Percentiles rank a stretch among this genome's conserved stretches.
These are phyloP conservation scores for Prosapia bicincta DNA, from an alignment of 2,888 invertebrate genomes.

Conservation along the genomic window DNA sequence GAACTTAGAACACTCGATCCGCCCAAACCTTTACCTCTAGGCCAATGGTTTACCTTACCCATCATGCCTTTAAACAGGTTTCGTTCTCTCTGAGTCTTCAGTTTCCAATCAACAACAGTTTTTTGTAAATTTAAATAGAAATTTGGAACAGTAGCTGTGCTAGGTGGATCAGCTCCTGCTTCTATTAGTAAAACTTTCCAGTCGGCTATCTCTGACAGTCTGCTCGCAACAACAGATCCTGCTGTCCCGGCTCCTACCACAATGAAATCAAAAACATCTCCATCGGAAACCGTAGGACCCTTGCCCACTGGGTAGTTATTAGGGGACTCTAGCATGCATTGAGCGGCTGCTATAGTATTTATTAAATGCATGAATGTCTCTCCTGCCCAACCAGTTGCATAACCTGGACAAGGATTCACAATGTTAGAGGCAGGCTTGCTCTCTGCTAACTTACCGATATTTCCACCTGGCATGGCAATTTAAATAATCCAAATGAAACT, in stretches of 20 bases:
- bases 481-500: no score
- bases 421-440: background rate
- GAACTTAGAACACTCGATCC: constrained; percentile 62
- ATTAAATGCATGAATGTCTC: constrained; percentile 56
- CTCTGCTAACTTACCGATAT: background rate
- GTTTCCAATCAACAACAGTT: constrained; percentile 49
- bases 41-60: constrained; percentile 50
- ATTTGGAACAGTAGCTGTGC: constrained; percentile 49
- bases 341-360: constrained; percentile 57
- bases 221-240: constrained; percentile 52
- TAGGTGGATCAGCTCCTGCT: constrained; percentile 52
- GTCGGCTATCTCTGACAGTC: constrained; percentile 49
- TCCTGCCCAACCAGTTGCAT: constrained; percentile 45
- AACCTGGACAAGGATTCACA: constrained; percentile 35
- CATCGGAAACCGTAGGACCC: constrained; percentile 37
- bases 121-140: constrained; percentile 38
- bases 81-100: constrained; percentile 49
- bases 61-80: constrained; percentile 45
- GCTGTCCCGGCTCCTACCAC: constrained; percentile 48
- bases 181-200: constrained; percentile 54
- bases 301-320: constrained; percentile 53
- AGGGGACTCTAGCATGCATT: constrained; percentile 55
- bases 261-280: constrained; percentile 44
- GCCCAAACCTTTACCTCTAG: constrained; percentile 61
- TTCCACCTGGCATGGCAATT: no score